These are phyloP conservation scores for Myripristis jacobus DNA, from an alignment of 2,797 vertebrate genomes.

Conservation along the genomic window DNA sequence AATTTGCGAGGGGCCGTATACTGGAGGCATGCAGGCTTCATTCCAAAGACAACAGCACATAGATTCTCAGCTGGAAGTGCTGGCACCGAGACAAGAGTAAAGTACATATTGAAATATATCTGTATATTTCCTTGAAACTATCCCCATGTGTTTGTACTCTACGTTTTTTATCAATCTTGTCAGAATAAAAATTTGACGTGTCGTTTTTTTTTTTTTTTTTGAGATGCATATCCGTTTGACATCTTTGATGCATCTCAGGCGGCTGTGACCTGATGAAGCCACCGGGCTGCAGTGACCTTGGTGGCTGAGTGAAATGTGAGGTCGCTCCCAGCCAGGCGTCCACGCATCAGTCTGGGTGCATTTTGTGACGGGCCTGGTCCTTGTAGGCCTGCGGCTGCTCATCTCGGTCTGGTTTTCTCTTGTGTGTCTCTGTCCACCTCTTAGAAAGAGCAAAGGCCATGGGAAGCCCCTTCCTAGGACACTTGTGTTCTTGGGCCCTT, in stretches of 20 bases:
- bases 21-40: constrained; percentile 67
- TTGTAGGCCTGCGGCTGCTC: constrained; percentile 38
- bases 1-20: constrained; percentile 68
- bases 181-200: constrained; percentile 4
- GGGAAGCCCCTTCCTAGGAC: too few species aligned
- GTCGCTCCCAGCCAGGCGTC: constrained; percentile 34
- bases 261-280: constrained; percentile 48
- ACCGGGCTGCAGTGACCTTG: constrained; percentile 46
- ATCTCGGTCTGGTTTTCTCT: constrained; percentile 15
- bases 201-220: not conserved
- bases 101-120: constrained; percentile 39
- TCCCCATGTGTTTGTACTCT: not conserved
- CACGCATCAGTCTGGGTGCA: constrained; percentile 32
- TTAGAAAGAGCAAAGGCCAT: too few species aligned
- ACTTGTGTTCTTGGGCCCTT: too few species aligned
- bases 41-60: constrained; percentile 69
- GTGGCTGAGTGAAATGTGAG: constrained; percentile 18
- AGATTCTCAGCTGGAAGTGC: constrained; percentile 50
- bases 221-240: constrained; percentile 5
- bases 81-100: constrained; percentile 41
- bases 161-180: not conserved
- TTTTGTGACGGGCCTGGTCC: too few species aligned
- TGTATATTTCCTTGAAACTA: constrained; percentile 22
- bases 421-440: not conserved
- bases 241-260: constrained; percentile 7